Evolutionary conservation across 2,888 invertebrate species (phyloP), one percentile per base, ranked within the genome.

Genomic region (Lasiommata megera): DNA sequence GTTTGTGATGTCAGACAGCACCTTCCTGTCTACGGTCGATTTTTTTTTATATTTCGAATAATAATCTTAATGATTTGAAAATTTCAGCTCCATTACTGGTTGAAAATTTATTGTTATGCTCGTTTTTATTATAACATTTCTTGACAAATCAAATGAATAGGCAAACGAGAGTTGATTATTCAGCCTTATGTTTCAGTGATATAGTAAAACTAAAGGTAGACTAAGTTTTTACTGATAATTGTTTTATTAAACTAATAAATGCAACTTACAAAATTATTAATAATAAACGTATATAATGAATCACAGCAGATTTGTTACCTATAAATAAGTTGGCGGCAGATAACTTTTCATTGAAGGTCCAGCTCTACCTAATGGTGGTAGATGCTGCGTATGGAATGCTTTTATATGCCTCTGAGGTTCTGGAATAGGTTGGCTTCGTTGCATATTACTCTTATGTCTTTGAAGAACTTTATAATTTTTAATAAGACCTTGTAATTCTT

Each of bases 381-480:
- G 70, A 61, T 76, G 79, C 9, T 77, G 70, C 6, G 73, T 63
- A 56, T 76, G 74, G 41, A 71, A 60, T 41, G 67, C 69, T 73
- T 79, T 83, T 11, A 78, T 63, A n/a, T 82, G 75, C 31, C 77
- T 76, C 48, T 80, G 79, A 41, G 73, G 75, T 50, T 81, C 79
- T 64, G 77, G 76, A 60, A 67, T 70, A 34, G 76, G 62, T 52
- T 74, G 71, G 63, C 75, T 76, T 40, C 72, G 68, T 47, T 75
- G 71, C 34, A 75, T 73, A n/a, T 61, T 57, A 34, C 73, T 78
- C 23, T 73, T 73, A 36, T 84, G 85, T 51, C 89, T 74, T 64
- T 88, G 86, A 60, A 90, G 69, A 16, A 88, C 80, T 74, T 90
- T 90, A 59, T 90, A 90, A 66, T 88, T 90, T 72, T 84, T 90